Evolutionary conservation across 2,113 vertebrate genomes (phyloP), one percentile per base, ranked within the genome.

Genomic region (Gadus macrocephalus): DNA sequence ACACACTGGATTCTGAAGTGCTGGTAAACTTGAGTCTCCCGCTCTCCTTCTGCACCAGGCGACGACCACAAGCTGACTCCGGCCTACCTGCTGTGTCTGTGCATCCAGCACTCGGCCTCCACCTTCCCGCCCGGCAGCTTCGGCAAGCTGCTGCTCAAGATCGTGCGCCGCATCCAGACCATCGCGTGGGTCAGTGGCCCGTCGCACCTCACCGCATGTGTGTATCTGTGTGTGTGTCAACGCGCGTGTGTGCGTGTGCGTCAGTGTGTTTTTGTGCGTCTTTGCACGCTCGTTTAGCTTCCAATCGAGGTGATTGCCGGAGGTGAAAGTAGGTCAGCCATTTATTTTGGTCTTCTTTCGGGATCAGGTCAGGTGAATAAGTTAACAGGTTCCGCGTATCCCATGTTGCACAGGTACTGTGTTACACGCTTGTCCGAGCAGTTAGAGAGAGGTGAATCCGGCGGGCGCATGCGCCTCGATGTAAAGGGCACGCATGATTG

Each of bases 51-150:
- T 27, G 56, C 61, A 66, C 28, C 70, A 87, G 89, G 95, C 0
- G 95, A 95, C 0, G 96, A 95, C 85, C 95, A 96, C 84, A 96
- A 96, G 86, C 90, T 98, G 87, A 93, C 95, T 0, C 95, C 96
- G 0, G 95, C 96, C 76, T 98, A 97, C 87, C 92, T 98, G 63
- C 90, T 98, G 68, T 98, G 97, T 86, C 92, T 98, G 73, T 97
- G 96, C 87, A 87, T 98, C 83, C 95, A 97, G 80, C 96, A 98
- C 84, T 95, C 96, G 0, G 97, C 97, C 73, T 90, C 91, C 27
- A 89, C 64, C 76, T 95, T 95, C 9, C 83, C 91, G 70, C 95
- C 93, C 0, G 95, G 95, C 1, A 92, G 94, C 53, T 97, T 98
- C 0, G 95, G 95, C 53, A 94, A 93, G 78, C 92, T 98, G 38